A percentile compares a stretch with the other conserved stretches of the same genome.
Conservation (phyloP, 30 jellyfish, hydroid and myxozoan genomes). For the Turritopsis rubra region DNA sequence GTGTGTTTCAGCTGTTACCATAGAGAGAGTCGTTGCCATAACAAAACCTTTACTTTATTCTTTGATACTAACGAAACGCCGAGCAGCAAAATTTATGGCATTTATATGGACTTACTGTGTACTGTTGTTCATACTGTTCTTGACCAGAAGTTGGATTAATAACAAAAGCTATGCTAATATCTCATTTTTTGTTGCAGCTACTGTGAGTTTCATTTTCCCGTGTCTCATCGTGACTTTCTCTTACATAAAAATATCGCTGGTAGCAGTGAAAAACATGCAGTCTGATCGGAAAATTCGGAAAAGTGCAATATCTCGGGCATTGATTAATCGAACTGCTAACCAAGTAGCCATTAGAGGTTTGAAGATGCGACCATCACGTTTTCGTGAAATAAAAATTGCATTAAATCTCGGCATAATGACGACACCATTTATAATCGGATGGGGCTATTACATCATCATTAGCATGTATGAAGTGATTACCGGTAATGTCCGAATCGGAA, state of each 20-base stretch:
- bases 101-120: slow-evolving; percentile 23
- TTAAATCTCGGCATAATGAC: slow-evolving; percentile 16
- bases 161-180: not conserved
- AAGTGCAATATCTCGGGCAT: not conserved
- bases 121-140: not conserved
- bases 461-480: slow-evolving; percentile 9
- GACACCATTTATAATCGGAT: slow-evolving; percentile 18
- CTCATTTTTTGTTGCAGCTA: slow-evolving; percentile 6
- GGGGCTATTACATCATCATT: slow-evolving; percentile 19
- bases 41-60: slow-evolving; percentile 13
- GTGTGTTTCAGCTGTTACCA: not conserved
- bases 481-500: not conserved
- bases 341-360: not conserved
- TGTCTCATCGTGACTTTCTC: slow-evolving; percentile 7
- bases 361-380: slow-evolving; percentile 19
- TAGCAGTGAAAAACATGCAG: slow-evolving; percentile 9
- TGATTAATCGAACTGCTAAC: not conserved
- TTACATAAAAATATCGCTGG: not conserved
- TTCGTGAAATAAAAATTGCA: slow-evolving; percentile 21
- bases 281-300: slow-evolving; percentile 8
- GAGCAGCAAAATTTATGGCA: not conserved
- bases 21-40: slow-evolving; percentile 13
- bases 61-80: not conserved
- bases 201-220: slow-evolving; percentile 1
- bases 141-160: not conserved